These are phyloP conservation scores for Nyctibius bracteatus DNA, from an alignment of 2,113 vertebrate species.

Conservation along the genomic window DNA sequence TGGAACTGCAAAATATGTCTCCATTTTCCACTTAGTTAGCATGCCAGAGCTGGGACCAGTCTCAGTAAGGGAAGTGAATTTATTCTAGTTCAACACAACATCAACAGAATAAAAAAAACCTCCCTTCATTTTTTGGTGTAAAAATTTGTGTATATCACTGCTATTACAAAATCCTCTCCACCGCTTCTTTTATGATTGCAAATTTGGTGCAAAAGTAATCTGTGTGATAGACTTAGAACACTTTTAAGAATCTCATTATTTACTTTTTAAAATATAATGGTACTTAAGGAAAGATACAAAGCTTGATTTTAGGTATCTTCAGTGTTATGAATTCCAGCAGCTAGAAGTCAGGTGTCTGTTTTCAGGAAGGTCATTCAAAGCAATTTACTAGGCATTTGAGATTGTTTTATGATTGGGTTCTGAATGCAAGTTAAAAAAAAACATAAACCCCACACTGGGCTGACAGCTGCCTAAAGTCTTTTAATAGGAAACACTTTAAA, in stretches of 20 bases:
- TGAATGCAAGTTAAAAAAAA: neutral
- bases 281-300: neutral
- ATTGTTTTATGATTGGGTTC: neutral
- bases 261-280: neutral
- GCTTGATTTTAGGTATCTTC: neutral
- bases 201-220: neutral
- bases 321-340: neutral
- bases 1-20: neutral
- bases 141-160: neutral
- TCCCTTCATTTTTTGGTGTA: neutral
- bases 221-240: neutral
- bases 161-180: neutral
- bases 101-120: neutral
- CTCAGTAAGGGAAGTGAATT: neutral
- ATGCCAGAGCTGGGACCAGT: neutral
- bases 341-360: neutral
- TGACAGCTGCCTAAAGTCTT: neutral
- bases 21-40: neutral
- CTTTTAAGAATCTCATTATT: neutral
- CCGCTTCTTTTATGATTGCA: neutral
- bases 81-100: neutral
- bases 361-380: neutral
- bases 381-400: neutral
- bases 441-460: rapidly evolving
- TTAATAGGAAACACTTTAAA: neutral